Evolutionary conservation across 2,797 vertebrate species (phyloP).

Genomic region (Enteromius anoplus): DNA sequence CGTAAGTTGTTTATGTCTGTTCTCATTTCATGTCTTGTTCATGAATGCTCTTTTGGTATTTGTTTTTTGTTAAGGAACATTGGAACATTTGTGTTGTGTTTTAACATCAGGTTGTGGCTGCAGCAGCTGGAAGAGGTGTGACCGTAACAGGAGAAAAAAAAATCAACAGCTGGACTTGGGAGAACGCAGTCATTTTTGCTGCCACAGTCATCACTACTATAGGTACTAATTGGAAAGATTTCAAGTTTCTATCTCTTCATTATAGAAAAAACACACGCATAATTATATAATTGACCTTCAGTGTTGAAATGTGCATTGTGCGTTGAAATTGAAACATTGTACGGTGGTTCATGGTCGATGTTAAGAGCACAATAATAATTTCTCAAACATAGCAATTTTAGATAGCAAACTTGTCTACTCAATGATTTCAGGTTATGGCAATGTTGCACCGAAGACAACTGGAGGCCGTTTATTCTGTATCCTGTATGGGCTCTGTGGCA

Average conservation of each 20-base stretch:
- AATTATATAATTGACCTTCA: neutral
- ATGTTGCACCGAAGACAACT: constrained; percentile 91
- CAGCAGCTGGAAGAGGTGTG: constrained; percentile 89
- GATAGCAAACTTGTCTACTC: neutral
- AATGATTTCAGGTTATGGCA: constrained; percentile 85
- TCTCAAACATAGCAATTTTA: neutral
- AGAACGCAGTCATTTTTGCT: constrained; percentile 92
- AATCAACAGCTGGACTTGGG: constrained; percentile 93
- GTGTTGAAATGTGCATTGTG: too few relatives aligned
- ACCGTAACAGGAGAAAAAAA: constrained; percentile 85
- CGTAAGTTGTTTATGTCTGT: neutral
- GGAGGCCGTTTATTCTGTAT: constrained; percentile 94
- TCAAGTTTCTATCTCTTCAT: too few relatives aligned
- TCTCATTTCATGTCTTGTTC: neutral
- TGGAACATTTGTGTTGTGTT: neutral
- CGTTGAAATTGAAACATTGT: too few relatives aligned
- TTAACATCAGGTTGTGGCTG: constrained; percentile 80
- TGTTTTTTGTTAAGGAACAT: neutral
- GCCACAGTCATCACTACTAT: constrained; percentile 96
- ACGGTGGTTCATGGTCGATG: neutral
- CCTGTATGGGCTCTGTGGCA: constrained; percentile 94
- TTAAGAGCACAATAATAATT: neutral
- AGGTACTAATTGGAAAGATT: constrained; percentile 45
- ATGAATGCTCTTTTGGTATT: neutral
- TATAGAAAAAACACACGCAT: neutral